Evolutionary conservation across 2,888 invertebrate genomes (phyloP).

Genomic region (Syrista parreyssii): DNA sequence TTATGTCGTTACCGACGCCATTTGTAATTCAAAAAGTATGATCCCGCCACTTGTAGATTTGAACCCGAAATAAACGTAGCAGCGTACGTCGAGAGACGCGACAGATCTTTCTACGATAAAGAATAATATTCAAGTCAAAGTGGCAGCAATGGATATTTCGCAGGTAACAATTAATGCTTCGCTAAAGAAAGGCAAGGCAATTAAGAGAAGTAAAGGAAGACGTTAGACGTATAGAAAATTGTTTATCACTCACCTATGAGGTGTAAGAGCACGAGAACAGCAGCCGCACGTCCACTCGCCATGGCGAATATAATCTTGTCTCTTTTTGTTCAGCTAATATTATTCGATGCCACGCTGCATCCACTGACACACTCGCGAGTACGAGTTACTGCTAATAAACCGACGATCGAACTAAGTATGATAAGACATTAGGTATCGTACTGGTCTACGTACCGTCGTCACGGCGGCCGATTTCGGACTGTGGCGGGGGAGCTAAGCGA

Average conservation of each 20-base stretch:
- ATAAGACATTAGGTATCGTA: conserved; percentile 30
- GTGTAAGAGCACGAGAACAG: conserved; percentile 45
- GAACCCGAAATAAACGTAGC: too few species aligned
- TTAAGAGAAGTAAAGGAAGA: not conserved
- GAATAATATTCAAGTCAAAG: too few species aligned
- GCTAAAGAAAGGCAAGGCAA: too few species aligned
- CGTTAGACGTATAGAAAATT: not conserved
- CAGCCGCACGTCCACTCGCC: conserved; percentile 47
- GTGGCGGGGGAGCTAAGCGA: conserved; percentile 53
- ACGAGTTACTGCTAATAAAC: not conserved
- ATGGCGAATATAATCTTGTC: conserved; percentile 35
- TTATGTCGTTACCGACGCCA: too few species aligned
- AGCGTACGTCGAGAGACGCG: too few species aligned
- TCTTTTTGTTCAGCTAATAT: not conserved
- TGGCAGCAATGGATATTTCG: too few species aligned
- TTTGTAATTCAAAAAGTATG: too few species aligned
- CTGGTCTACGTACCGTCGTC: conserved; percentile 49
- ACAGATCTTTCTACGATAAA: too few species aligned
- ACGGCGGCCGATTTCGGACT: conserved; percentile 64
- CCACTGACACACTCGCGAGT: conserved; percentile 18
- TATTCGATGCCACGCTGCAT: conserved; percentile 1
- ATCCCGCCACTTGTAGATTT: too few species aligned
- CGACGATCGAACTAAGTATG: conserved; percentile 24
- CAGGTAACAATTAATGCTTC: too few species aligned
- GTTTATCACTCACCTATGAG: conserved; percentile 51